Evolutionary conservation across 2,113 vertebrate species (phyloP).

Genomic region (Zosterops pallidus): DNA sequence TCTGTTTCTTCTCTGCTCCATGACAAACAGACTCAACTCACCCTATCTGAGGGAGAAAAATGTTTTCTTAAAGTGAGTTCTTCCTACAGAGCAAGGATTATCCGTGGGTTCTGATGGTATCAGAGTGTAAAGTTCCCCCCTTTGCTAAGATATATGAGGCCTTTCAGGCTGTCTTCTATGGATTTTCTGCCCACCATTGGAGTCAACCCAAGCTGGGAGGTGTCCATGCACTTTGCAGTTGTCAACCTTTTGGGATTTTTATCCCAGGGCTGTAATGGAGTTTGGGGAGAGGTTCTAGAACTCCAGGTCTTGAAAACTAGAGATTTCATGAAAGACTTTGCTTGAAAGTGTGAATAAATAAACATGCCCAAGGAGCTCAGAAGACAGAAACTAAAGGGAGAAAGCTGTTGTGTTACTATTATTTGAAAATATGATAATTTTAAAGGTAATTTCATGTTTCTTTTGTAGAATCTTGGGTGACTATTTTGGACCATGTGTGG

Average conservation of each 20-base stretch:
- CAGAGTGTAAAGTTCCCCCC: neutral
- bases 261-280: neutral
- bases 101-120: neutral
- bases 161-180: neutral
- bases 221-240: neutral
- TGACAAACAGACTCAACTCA: neutral
- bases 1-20: neutral
- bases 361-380: neutral
- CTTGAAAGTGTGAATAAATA: neutral
- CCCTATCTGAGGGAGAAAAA: neutral
- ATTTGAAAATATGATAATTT: neutral
- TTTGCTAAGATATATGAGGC: neutral
- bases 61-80: neutral
- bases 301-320: neutral
- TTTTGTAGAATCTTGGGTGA: neutral
- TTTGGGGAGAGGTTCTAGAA: neutral
- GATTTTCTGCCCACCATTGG: neutral
- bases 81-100: neutral
- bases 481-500: neutral
- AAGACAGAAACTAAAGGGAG: neutral
- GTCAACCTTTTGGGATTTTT: neutral
- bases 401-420: neutral
- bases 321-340: neutral
- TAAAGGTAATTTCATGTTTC: neutral
- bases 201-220: rapidly evolving